Conservation (phyloP, 2,113 vertebrate genomes). For the Epinephelus lanceolatus region DNA sequence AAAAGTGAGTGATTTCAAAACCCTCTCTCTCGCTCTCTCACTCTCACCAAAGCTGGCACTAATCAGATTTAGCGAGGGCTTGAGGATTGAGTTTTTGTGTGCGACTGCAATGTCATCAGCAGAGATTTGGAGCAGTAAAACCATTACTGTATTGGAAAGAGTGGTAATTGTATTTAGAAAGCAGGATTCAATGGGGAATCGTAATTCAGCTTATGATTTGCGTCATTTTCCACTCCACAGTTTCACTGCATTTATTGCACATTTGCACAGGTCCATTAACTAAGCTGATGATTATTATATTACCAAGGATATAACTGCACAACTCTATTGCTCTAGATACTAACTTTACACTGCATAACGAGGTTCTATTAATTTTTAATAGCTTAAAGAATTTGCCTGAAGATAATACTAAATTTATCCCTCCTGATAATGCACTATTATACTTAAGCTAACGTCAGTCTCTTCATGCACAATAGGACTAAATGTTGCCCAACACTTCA, state of each 20-base stretch:
- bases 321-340: conserved; percentile 55
- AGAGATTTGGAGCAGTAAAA: conserved; percentile 62
- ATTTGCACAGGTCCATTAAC: conserved; percentile 70
- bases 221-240: conserved; percentile 53
- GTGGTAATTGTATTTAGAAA: conserved; percentile 66
- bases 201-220: conserved; percentile 65
- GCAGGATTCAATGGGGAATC: conserved; percentile 49
- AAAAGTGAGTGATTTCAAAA: conserved; percentile 44
- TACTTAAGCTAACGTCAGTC: conserved; percentile 34
- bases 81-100: conserved; percentile 51
- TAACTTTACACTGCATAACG: conserved; percentile 67
- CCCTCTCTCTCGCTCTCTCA: neutral
- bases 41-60: conserved; percentile 50
- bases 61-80: conserved; percentile 65
- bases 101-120: conserved; percentile 59
- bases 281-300: conserved; percentile 74
- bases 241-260: conserved; percentile 71
- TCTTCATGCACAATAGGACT: conserved; percentile 38
- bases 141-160: conserved; percentile 65
- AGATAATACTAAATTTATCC: conserved; percentile 58
- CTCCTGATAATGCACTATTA: conserved; percentile 40
- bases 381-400: conserved; percentile 66
- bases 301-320: conserved; percentile 57
- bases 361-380: conserved; percentile 71
- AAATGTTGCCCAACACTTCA: conserved; percentile 48